These are phyloP conservation scores for Petroica traversi DNA, from an alignment of 2,113 vertebrate species.

Conservation along the genomic window DNA sequence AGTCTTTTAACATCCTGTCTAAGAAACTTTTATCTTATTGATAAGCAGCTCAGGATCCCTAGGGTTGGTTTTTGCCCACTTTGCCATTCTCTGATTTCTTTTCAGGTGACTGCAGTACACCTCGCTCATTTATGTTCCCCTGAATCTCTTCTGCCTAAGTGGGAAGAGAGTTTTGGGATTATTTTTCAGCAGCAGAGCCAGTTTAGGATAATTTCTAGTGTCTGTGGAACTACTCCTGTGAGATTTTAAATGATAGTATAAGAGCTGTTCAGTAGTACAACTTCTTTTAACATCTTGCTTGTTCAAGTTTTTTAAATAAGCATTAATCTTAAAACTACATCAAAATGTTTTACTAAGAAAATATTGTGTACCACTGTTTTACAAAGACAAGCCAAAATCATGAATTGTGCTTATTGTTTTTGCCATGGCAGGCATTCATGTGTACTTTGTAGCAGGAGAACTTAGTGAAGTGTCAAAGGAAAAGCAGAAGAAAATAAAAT, in stretches of 20 bases:
- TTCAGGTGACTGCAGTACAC: neutral
- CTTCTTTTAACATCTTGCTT: neutral
- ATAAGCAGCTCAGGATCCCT: neutral
- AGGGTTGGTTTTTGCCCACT: neutral
- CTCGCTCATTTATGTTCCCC: neutral
- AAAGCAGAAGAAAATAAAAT: neutral
- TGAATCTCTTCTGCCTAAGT: neutral
- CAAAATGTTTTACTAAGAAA: neutral
- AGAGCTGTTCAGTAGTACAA: neutral
- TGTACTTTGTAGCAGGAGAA: neutral
- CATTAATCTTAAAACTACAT: neutral
- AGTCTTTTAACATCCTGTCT: neutral
- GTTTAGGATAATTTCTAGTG: neutral
- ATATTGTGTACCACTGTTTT: neutral
- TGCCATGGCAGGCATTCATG: neutral
- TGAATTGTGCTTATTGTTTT: neutral
- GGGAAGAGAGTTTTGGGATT: neutral
- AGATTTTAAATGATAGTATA: neutral
- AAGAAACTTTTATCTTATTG: neutral
- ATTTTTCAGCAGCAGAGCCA: neutral
- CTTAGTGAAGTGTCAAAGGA: neutral
- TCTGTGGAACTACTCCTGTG: neutral
- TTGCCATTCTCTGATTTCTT: neutral
- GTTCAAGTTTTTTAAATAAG: neutral
- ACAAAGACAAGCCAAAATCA: neutral